phyloP scores from a whole-genome alignment of 2,797 vertebrate species.

The Characodon lateralis region DNA sequence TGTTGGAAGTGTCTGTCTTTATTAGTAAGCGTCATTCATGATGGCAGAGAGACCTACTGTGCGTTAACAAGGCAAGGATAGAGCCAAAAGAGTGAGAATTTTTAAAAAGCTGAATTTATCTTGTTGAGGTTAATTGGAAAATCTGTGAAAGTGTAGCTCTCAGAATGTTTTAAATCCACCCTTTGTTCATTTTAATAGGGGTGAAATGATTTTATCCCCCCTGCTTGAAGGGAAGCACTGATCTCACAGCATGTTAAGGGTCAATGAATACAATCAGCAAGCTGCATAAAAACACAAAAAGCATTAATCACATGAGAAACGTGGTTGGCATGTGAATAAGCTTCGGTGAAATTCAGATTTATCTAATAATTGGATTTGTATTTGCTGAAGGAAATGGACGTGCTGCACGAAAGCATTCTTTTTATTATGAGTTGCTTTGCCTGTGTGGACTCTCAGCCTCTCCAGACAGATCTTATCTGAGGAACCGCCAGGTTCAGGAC shows the following conservation, averaged over 20 bases:
- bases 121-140: conserved; percentile 65
- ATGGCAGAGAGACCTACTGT: conserved; percentile 33
- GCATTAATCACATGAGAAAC: conserved; percentile 52
- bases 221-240: conserved; percentile 32
- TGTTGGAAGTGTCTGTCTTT: conserved; percentile 65
- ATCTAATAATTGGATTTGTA: conserved; percentile 74
- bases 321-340: conserved; percentile 53
- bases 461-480: conserved; percentile 62
- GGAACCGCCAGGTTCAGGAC: conserved; percentile 46
- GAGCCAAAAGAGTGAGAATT: conserved; percentile 15
- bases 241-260: conserved; percentile 50
- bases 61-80: conserved; percentile 27
- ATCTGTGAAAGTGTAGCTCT: conserved; percentile 37
- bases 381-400: conserved; percentile 55
- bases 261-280: conserved; percentile 55
- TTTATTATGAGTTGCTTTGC: conserved; percentile 31
- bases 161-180: conserved; percentile 26
- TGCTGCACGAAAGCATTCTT: conserved; percentile 15
- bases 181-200: conserved; percentile 57
- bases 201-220: conserved; percentile 56
- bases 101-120: conserved; percentile 21
- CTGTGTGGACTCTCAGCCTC: conserved; percentile 36
- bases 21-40: conserved; percentile 38
- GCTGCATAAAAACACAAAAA: conserved; percentile 45
- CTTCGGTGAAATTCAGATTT: conserved; percentile 51